A percentile compares a stretch with the other conserved stretches of the same genome.
Conservation (phyloP, 2,797 vertebrate species). For the Dendrocincla fuliginosa region DNA sequence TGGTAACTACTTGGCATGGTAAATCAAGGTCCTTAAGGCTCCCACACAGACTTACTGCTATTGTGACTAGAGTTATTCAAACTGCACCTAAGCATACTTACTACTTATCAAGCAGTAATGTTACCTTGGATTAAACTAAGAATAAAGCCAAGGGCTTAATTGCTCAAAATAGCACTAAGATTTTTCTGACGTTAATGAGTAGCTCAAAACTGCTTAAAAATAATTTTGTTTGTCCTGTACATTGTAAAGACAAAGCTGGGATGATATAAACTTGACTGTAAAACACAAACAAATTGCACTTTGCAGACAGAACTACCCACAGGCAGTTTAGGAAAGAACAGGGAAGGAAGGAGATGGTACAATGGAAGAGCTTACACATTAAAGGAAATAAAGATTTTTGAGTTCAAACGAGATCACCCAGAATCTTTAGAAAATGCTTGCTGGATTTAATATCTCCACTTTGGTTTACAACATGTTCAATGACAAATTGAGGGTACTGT, state of each 20-base stretch:
- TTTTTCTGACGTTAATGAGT: neutral
- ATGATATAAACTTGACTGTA: neutral
- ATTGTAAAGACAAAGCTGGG: neutral
- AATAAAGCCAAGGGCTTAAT: neutral
- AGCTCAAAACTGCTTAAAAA: neutral
- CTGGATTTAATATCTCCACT: neutral
- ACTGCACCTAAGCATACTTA: slow-evolving; percentile 5
- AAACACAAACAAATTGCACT: neutral
- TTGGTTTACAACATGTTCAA: neutral
- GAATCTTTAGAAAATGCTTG: neutral
- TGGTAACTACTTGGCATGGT: slow-evolving; percentile 55
- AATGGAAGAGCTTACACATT: neutral
- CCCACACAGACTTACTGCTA: slow-evolving; percentile 30
- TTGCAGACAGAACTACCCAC: neutral
- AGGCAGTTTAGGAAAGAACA: neutral
- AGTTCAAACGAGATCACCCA: neutral
- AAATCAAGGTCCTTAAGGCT: slow-evolving; percentile 41
- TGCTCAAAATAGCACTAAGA: neutral
- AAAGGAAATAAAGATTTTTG: neutral
- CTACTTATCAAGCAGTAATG: slow-evolving; percentile 10
- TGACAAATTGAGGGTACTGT: neutral
- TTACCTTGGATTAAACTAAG: slow-evolving; percentile 42
- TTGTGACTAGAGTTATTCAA: slow-evolving; percentile 36
- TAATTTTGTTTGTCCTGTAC: neutral
- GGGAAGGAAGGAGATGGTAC: neutral